These are phyloP conservation scores for Berghia stephanieae DNA, from an alignment of 1,140 invertebrate genomes.

Conservation along the genomic window DNA sequence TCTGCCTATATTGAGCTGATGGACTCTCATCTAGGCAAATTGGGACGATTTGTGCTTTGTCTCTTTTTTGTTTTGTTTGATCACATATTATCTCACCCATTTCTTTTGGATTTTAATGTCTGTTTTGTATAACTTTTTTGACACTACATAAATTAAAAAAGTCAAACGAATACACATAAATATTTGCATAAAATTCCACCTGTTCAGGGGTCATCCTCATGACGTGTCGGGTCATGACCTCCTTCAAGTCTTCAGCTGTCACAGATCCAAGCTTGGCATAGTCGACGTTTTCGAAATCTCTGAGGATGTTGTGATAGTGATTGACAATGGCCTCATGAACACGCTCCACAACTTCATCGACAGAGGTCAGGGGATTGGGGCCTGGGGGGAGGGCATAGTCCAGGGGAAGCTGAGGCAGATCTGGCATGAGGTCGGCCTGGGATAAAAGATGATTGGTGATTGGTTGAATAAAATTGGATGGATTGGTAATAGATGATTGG, in stretches of 20 bases:
- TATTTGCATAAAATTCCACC: constrained; percentile 36
- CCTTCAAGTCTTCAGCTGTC: constrained; percentile 56
- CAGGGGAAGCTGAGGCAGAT: neutral
- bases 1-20: no score
- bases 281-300: constrained; percentile 54
- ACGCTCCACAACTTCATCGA: constrained; percentile 51
- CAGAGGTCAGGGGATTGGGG: constrained; percentile 34
- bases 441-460: no score
- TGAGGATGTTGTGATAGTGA: constrained; percentile 49
- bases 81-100: no score
- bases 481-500: constrained; percentile 12
- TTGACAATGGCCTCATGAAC: constrained; percentile 53
- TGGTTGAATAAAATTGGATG: no score
- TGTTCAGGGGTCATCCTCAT: constrained; percentile 61
- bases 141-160: neutral
- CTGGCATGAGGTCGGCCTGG: no score
- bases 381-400: constrained; percentile 44
- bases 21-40: no score
- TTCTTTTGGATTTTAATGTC: neutral
- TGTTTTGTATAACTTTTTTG: neutral
- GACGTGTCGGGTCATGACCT: constrained; percentile 49
- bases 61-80: no score
- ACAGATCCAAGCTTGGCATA: constrained; percentile 62
- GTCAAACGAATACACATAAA: neutral
- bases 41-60: no score